These are phyloP conservation scores for Pipistrellus pygmaeus DNA, from an alignment of 2,797 vertebrate genomes.

Conservation along the genomic window DNA sequence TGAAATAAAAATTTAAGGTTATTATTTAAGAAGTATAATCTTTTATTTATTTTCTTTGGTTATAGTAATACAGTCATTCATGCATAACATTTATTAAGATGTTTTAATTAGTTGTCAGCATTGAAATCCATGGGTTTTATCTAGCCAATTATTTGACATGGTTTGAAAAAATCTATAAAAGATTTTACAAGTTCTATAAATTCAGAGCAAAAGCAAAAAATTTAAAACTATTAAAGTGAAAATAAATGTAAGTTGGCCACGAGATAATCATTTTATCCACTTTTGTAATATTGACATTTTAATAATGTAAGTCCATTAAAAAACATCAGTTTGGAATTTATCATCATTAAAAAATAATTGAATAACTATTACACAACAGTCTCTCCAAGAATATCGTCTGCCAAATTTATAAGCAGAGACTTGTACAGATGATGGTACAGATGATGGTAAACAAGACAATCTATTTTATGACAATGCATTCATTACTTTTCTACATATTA, in stretches of 20 bases:
- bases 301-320: constrained; percentile 40
- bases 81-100: neutral
- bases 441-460: neutral
- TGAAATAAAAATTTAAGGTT: neutral
- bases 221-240: constrained; percentile 16
- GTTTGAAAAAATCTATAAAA: neutral
- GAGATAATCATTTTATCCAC: constrained; percentile 4
- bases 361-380: neutral
- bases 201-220: neutral
- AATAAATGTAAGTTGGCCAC: neutral
- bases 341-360: neutral
- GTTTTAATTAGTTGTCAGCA: neutral
- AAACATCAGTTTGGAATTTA: constrained; percentile 53
- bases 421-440: neutral
- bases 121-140: neutral
- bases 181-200: neutral
- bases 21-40: neutral
- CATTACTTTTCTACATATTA: constrained; percentile 3
- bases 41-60: neutral
- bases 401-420: neutral
- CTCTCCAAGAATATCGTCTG: neutral
- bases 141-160: neutral
- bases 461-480: neutral
- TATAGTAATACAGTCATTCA: neutral
- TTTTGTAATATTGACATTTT: constrained; percentile 43